Evolutionary conservation across 2,888 invertebrate species (phyloP).

Genomic region (Dolomedes plantarius): DNA sequence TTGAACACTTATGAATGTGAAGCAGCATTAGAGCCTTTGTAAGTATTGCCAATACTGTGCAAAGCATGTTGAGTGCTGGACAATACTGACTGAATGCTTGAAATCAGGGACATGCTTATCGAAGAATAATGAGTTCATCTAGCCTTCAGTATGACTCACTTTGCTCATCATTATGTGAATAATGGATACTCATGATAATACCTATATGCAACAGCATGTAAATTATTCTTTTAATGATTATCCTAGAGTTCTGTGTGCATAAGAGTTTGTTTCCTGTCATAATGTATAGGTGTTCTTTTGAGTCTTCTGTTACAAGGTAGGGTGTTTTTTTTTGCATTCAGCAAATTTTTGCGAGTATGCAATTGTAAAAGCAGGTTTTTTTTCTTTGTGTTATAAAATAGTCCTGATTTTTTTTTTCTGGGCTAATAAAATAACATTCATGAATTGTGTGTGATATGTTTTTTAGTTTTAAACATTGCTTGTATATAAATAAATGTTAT

Average conservation of each 20-base stretch:
- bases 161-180: constrained; percentile 39
- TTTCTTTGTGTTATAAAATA: constrained; percentile 10
- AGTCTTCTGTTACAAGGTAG: constrained; percentile 47
- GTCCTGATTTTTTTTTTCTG: neutral
- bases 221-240: constrained; percentile 58
- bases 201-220: constrained; percentile 31
- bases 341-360: constrained; percentile 10
- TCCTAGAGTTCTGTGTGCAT: constrained; percentile 30
- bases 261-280: constrained; percentile 21
- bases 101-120: constrained; percentile 31
- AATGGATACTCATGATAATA: constrained; percentile 36
- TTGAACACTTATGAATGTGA: constrained; percentile 50
- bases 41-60: constrained; percentile 50
- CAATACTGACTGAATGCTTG: constrained; percentile 28
- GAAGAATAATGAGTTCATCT: constrained; percentile 35
- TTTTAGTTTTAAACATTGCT: neutral
- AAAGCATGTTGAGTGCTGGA: constrained; percentile 26
- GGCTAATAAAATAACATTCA: constrained; percentile 50
- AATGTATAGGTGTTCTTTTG: constrained; percentile 44
- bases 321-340: constrained; percentile 22
- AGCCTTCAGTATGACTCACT: constrained; percentile 51
- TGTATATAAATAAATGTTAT: too few species aligned
- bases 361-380: constrained; percentile 21
- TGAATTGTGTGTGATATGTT: constrained; percentile 34
- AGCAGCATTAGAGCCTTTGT: constrained; percentile 49